phyloP scores from a whole-genome alignment of 1,140 invertebrate genomes.

The Bradynema listronoti region DNA sequence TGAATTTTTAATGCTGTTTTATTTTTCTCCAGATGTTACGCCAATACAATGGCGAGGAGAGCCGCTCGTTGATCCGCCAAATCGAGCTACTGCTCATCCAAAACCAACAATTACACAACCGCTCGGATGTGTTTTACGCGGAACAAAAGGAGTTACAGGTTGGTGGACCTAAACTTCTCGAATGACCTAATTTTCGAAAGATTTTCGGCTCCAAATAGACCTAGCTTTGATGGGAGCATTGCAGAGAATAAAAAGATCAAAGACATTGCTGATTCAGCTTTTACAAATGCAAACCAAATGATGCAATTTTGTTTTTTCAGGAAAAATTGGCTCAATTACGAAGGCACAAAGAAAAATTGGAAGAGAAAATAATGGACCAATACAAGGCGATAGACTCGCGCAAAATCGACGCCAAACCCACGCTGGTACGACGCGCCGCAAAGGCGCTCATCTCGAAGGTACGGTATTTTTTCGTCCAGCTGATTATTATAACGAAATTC shows the following conservation, averaged over 20 bases:
- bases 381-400: constrained; percentile 64
- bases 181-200: no score
- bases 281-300: constrained; percentile 16
- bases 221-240: no score
- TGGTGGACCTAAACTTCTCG: neutral
- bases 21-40: constrained; percentile 37
- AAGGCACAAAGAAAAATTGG: constrained; percentile 88
- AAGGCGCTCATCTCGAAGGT: constrained; percentile 47
- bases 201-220: no score
- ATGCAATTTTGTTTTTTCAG: constrained; percentile 56
- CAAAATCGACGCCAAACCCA: constrained; percentile 56
- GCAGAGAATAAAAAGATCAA: no score
- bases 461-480: constrained; percentile 1
- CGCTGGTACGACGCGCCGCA: constrained; percentile 51
- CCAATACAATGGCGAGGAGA: constrained; percentile 47
- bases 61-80: constrained; percentile 42
- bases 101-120: constrained; percentile 48
- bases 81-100: constrained; percentile 52
- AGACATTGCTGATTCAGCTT: no score
- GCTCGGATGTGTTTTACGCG: constrained; percentile 44
- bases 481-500: neutral
- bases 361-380: constrained; percentile 96
- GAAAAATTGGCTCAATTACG: constrained; percentile 82
- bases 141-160: constrained; percentile 49
- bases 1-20: no score